phyloP scores from a whole-genome alignment of 2,888 invertebrate genomes.

The Ischnura elegans region DNA sequence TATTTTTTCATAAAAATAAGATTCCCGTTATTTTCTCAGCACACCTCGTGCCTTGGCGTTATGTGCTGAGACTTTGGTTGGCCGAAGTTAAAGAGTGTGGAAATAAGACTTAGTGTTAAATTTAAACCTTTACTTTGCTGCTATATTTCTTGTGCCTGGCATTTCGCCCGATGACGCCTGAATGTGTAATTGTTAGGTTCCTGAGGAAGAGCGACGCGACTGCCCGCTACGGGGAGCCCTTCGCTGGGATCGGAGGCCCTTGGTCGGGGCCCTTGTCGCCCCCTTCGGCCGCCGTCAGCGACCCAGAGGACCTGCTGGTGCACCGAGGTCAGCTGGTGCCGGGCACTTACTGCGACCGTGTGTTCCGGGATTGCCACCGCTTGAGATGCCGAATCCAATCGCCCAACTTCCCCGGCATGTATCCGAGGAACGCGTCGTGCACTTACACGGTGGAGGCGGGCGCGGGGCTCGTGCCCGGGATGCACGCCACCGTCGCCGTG shows the following conservation, averaged over 20 bases:
- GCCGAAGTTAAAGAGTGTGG: too few species aligned
- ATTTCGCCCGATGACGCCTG: conserved; percentile 81
- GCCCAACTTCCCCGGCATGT: conserved; percentile 94
- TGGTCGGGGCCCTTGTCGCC: not conserved
- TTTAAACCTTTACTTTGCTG: too few species aligned
- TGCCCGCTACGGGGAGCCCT: conserved; percentile 85
- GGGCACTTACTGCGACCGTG: conserved; percentile 89
- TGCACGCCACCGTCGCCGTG: conserved; percentile 87
- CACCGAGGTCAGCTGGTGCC: conserved; percentile 87
- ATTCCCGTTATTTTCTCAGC: too few species aligned
- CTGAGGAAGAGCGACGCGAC: conserved; percentile 87
- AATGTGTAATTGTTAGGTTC: conserved; percentile 93
- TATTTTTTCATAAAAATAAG: too few species aligned
- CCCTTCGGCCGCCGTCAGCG: not conserved
- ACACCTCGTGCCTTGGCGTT: too few species aligned
- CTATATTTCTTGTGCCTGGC: too few species aligned
- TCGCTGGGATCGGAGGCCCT: not conserved
- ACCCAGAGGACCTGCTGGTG: conserved; percentile 76
- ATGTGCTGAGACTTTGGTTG: too few species aligned
- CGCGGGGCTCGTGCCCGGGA: conserved; percentile 82
- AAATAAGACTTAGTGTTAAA: too few species aligned
- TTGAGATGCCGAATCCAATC: conserved; percentile 88
- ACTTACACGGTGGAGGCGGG: conserved; percentile 84
- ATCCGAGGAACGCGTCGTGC: conserved; percentile 92
- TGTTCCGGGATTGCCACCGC: conserved; percentile 88